A percentile compares a stretch with the other conserved stretches of the same genome.
phyloP scores from a whole-genome alignment of 2,888 invertebrate species.

The Perithous albicinctus region DNA sequence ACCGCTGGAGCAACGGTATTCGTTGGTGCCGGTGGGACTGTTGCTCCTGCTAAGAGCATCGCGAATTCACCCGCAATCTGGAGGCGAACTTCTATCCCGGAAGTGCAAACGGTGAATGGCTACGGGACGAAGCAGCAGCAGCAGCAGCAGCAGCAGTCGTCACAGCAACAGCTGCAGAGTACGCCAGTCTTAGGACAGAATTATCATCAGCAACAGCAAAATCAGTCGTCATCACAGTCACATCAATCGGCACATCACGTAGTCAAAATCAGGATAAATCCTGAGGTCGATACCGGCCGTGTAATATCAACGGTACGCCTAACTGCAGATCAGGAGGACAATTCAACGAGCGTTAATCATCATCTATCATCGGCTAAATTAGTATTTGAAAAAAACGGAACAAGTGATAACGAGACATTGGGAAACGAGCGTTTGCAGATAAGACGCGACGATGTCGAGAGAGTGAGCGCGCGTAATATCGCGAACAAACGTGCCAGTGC shows the following conservation, averaged over 20 bases:
- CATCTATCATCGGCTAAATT: conserved; percentile 41
- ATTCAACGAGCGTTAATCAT: neutral
- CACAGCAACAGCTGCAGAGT: conserved; percentile 63
- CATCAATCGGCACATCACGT: conserved; percentile 85
- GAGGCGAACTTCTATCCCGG: conserved; percentile 79
- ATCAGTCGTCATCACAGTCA: conserved; percentile 66
- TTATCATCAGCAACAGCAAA: conserved; percentile 81
- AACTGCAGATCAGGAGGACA: conserved; percentile 73
- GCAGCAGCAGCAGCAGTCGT: conserved; percentile 67
- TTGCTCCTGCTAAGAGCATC: conserved; percentile 65
- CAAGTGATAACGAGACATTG: conserved; percentile 44
- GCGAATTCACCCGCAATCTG: conserved; percentile 80
- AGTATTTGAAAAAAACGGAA: conserved; percentile 40
- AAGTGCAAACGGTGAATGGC: conserved; percentile 79
- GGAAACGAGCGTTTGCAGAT: conserved; percentile 59
- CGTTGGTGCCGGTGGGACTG: conserved; percentile 78
- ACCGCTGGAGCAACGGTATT: conserved; percentile 85
- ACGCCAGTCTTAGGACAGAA: conserved; percentile 62
- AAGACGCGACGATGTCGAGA: conserved; percentile 71
- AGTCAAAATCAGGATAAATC: conserved; percentile 90
- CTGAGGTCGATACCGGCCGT: conserved; percentile 86
- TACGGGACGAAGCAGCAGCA: conserved; percentile 71
- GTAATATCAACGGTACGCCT: conserved; percentile 79
- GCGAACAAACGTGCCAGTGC: conserved; percentile 71
- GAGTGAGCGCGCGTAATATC: conserved; percentile 75